Conservation (phyloP, 2,113 vertebrate species). For the Mobula hypostoma region DNA sequence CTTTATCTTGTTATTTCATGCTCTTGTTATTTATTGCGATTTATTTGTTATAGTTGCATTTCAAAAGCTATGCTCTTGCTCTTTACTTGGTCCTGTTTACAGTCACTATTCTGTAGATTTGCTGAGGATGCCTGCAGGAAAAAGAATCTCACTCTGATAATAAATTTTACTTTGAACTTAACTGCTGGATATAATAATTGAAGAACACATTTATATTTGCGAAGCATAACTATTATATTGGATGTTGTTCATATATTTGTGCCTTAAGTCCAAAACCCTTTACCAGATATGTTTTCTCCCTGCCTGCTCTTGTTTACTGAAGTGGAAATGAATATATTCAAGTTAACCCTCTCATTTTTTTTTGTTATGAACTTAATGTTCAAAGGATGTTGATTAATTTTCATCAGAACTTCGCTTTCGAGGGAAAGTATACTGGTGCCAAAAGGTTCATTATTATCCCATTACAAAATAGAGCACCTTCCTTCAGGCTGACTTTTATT, state of each 20-base stretch:
- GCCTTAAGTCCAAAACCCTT: not conserved
- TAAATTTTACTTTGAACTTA: too few relatives aligned
- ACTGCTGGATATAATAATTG: too few relatives aligned
- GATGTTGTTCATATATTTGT: not conserved
- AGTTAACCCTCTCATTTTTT: not conserved
- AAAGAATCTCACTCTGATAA: too few relatives aligned
- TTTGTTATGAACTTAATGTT: not conserved
- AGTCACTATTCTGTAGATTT: too few relatives aligned
- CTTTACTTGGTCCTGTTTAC: too few relatives aligned
- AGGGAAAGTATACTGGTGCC: not conserved
- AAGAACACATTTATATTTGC: not conserved
- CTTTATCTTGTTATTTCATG: too few relatives aligned
- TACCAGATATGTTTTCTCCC: not conserved
- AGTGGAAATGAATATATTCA: not conserved
- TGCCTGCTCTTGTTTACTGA: not conserved
- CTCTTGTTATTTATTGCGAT: too few relatives aligned
- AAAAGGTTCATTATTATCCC: not conserved
- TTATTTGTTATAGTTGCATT: too few relatives aligned
- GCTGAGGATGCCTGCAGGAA: too few relatives aligned
- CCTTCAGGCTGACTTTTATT: not conserved
- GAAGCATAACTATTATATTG: not conserved
- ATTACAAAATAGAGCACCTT: not conserved
- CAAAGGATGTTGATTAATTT: not conserved
- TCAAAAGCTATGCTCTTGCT: too few relatives aligned
- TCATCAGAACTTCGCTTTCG: not conserved